Evolutionary conservation across 2,113 vertebrate genomes (phyloP).

Genomic region (Rhea americana): DNA sequence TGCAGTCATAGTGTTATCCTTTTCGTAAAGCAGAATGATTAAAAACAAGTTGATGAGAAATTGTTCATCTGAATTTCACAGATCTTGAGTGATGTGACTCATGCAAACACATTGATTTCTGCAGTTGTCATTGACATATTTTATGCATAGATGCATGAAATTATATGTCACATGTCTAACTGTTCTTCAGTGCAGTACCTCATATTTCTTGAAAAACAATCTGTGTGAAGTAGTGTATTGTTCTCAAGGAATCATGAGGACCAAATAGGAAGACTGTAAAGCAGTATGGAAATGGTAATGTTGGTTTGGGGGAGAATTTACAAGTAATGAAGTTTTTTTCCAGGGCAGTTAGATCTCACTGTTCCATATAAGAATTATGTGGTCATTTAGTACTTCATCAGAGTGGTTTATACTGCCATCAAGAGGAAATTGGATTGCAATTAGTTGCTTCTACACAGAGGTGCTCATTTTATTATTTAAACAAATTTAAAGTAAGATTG

Average conservation of each 20-base stretch:
- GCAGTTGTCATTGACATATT: background rate
- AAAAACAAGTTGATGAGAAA: background rate
- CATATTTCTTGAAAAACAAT: background rate
- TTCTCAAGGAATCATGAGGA: background rate
- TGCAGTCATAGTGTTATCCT: background rate
- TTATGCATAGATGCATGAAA: background rate
- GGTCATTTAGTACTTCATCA: background rate
- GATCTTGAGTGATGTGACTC: background rate
- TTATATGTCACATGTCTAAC: background rate
- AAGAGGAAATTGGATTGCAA: constrained; percentile 47
- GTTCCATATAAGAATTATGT: background rate
- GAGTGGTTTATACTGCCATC: constrained; percentile 69
- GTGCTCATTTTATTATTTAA: background rate
- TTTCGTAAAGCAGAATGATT: background rate
- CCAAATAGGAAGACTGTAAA: background rate
- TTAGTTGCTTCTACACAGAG: background rate
- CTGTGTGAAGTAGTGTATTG: background rate
- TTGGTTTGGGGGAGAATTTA: background rate
- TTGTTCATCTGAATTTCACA: background rate
- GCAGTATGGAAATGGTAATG: background rate
- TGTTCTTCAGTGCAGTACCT: background rate
- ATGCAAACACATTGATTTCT: background rate
- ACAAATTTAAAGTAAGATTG: background rate
- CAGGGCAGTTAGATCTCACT: background rate
- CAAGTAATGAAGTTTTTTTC: background rate